Evolutionary conservation across 2,888 invertebrate genomes (phyloP), one percentile per base, ranked within the genome.

Genomic region (Rhimphoctona megacephalus): DNA sequence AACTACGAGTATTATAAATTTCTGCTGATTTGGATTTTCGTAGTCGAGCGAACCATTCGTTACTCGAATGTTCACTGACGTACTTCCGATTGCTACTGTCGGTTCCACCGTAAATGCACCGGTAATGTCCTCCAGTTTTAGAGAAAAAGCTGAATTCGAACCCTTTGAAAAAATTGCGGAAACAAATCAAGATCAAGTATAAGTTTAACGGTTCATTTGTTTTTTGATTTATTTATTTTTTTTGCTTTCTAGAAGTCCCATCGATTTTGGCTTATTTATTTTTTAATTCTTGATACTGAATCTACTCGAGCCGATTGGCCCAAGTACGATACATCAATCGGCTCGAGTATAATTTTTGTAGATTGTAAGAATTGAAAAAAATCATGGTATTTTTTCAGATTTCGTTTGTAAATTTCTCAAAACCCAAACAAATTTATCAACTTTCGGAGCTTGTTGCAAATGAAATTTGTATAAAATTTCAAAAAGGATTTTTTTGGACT

Each of bases 1-100:
- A 89, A 98, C 96, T n/a, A 98, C 97, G 94, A 98, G 95, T 73
- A 98, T 96, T 89, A 98, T 97, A 92, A 98, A 98, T 94, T 98
- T 98, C 88, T 98, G 96, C 93, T 98, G 98, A 94, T 98, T 98
- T 19, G 98, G 98, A 94, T 98, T 98, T 93, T 98, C 98, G 92
- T 97, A 98, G 93, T 98, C 98, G 85, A 98, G 95, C 2, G 97
- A 96, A 82, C 96, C 97, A 91, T 98, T 97, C 87, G 97, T 96
- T 0, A 98, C 96, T 30, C 97, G 96, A 84, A 98, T 96, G 22
- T 97, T 97, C 57, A 98, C 97, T 43, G 97, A 96, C 0, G 98
- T 97, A 85, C 97, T 97, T 52, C 98, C 98, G 0, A 96, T 96
- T 0, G 97, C 98, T 46, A 96, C 95, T 78, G 96, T 95, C 0